Base-by-base conservation (phyloP, 2,797 vertebrate genomes). In the Threskiornis aethiopicus region DNA sequence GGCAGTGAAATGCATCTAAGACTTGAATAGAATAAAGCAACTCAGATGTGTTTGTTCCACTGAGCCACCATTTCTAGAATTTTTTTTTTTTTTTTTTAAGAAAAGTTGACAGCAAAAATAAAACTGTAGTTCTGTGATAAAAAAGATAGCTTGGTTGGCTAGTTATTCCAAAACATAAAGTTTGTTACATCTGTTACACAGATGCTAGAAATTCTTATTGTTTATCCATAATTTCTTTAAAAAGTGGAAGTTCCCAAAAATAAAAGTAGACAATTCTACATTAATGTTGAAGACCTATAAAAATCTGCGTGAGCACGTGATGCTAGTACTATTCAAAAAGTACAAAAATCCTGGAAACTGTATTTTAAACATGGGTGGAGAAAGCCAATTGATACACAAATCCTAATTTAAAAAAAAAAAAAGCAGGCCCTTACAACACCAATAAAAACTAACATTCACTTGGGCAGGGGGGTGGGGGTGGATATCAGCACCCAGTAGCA, bases 391-490 rank as follows among this genome's bases (percentile, higher is more conserved):
- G 67, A 71, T 39, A 73, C 6, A n/a, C 42, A 62, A 94, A 90
- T 13, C 13, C 11, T 77, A 17, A 11, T 65, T 89, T 84, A 41
- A 41, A 41, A 41, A 21, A 35, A 58, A 61, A 49, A 39, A 35
- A 26, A 75, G 14, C 2, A 1, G 22, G n/a, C 31, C n/a, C 49
- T 72, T 92, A 94, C 66, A 95, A 58, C 39, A 69, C 33, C 37
- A 97, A 95, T 90, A 96, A 96, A 96, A 96, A 93, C 41, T 65
- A 95, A 78, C 65, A 97, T 89, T 96, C 67, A 79, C 58, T 81
- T n/a, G 55, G 4, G 6, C 5, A 18, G 52, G 19, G 6, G 33
- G 59, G 86, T 28, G 7, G 10, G 4, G 14, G 31, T 13, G 33
- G 31, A 73, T 97, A 97, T 90, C 94, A 95, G 94, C 64, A 93